phyloP scores from a whole-genome alignment of 2,888 invertebrate genomes.

The Harpalus rubripes region DNA sequence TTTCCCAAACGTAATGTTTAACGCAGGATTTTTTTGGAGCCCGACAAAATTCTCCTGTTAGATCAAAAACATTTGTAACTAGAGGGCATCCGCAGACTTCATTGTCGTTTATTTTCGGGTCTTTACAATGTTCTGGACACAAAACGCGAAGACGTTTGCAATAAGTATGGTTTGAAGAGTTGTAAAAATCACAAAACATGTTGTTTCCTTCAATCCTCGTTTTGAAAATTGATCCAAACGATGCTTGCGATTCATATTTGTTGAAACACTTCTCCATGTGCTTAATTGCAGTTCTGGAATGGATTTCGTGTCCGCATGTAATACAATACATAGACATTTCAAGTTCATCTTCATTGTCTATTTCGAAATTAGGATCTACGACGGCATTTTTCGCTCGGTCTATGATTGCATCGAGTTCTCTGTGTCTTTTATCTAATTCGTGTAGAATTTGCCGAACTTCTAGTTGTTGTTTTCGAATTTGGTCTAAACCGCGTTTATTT shows the following conservation, averaged over 20 bases:
- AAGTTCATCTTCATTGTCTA: slow-evolving; percentile 83
- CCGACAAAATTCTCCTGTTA: slow-evolving; percentile 92
- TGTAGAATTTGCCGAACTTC: slow-evolving; percentile 88
- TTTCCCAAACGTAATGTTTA: slow-evolving; percentile 97
- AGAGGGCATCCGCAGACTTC: slow-evolving; percentile 97
- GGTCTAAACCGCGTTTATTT: slow-evolving; percentile 75
- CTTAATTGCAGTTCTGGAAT: slow-evolving; percentile 93
- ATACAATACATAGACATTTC: slow-evolving; percentile 95
- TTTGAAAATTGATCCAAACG: slow-evolving; percentile 96
- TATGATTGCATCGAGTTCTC: slow-evolving; percentile 88
- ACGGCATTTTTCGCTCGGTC: slow-evolving; percentile 87
- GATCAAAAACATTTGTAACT: slow-evolving; percentile 89
- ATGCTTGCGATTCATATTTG: slow-evolving; percentile 98
- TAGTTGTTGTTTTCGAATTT: slow-evolving; percentile 87
- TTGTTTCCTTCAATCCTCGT: slow-evolving; percentile 96
- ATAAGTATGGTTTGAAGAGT: slow-evolving; percentile 92
- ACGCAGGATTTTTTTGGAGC: slow-evolving; percentile 94
- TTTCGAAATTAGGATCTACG: slow-evolving; percentile 82
- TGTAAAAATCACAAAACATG: slow-evolving; percentile 98
- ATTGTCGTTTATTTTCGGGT: slow-evolving; percentile 90
- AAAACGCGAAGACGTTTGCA: slow-evolving; percentile 96
- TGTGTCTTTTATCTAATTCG: slow-evolving; percentile 88
- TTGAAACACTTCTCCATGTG: slow-evolving; percentile 99
- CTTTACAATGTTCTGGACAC: slow-evolving; percentile 98
- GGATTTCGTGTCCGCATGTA: slow-evolving; percentile 97